Percentiles rank a stretch among this genome's conserved stretches.
Conservation (phyloP, 2,797 vertebrate species). For the Eidolon dupreanum region DNA sequence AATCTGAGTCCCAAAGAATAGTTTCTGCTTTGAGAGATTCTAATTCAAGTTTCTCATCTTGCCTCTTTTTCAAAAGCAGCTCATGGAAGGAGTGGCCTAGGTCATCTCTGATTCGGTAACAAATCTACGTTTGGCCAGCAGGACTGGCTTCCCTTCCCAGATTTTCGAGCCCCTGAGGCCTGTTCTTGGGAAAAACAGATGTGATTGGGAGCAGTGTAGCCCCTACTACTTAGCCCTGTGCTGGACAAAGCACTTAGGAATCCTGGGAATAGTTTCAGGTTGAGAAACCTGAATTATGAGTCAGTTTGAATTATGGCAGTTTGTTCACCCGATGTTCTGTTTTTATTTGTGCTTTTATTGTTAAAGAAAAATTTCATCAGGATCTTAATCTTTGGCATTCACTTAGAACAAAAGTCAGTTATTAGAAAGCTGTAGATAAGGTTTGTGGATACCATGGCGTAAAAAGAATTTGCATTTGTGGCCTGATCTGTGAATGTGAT, state of each 20-base stretch:
- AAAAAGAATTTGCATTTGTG: constrained; percentile 14
- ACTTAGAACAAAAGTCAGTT: constrained; percentile 18
- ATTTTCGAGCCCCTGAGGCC: not conserved
- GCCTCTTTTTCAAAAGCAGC: constrained; percentile 17
- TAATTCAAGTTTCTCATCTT: not conserved
- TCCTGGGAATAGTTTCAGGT: not conserved
- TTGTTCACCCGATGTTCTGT: not conserved
- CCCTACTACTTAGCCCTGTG: not conserved
- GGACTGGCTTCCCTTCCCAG: not conserved
- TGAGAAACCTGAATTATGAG: not conserved
- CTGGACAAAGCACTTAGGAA: not conserved
- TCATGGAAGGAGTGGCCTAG: not conserved
- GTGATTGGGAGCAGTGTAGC: not conserved
- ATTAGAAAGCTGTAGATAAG: not conserved
- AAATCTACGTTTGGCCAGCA: not conserved
- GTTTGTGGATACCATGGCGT: not conserved
- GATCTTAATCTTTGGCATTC: not conserved
- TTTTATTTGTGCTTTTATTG: constrained; percentile 29
- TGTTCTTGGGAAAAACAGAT: not conserved
- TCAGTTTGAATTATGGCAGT: not conserved
- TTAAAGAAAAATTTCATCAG: not conserved
- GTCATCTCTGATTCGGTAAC: not conserved
- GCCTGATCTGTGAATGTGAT: not conserved
- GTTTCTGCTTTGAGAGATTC: not conserved
- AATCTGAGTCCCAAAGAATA: not conserved